Evolutionary conservation across 2,888 invertebrate species (phyloP).

Genomic region (Volucella zonaria): DNA sequence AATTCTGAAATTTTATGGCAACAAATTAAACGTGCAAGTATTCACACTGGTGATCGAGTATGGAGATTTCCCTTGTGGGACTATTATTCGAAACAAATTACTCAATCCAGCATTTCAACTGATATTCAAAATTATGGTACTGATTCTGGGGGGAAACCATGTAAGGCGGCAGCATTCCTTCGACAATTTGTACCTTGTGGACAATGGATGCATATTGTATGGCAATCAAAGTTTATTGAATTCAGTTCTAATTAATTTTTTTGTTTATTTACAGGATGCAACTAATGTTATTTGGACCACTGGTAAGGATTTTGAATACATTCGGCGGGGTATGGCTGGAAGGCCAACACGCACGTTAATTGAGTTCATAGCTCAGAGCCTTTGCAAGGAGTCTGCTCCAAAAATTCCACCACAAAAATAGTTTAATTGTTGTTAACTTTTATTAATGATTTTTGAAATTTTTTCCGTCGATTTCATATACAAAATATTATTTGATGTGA

Average conservation of each 20-base stretch:
- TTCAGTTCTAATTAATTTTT: background rate
- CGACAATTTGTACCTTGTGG: conserved; percentile 87
- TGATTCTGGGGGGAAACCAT: conserved; percentile 84
- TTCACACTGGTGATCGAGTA: conserved; percentile 89
- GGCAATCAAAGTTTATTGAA: background rate
- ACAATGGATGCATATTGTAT: conserved; percentile 90
- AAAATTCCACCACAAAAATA: conserved; percentile 73
- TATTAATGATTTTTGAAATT: no score
- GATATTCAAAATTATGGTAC: conserved; percentile 84
- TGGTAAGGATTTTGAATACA: conserved; percentile 86
- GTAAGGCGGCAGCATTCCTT: conserved; percentile 91
- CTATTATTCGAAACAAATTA: conserved; percentile 86
- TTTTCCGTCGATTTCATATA: no score
- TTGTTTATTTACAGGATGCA: conserved; percentile 83
- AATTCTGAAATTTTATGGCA: conserved; percentile 88
- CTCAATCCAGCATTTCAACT: conserved; percentile 77
- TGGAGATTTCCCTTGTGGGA: conserved; percentile 93
- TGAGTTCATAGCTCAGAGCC: conserved; percentile 86
- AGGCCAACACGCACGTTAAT: conserved; percentile 89
- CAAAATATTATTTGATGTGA: no score
- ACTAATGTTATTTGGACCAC: conserved; percentile 89
- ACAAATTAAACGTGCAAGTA: conserved; percentile 87
- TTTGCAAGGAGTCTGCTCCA: conserved; percentile 80
- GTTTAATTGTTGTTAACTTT: no score
- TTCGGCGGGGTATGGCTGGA: conserved; percentile 88